phyloP scores from a whole-genome alignment of 2,113 vertebrate species.

The Proterorhinus semilunaris region DNA sequence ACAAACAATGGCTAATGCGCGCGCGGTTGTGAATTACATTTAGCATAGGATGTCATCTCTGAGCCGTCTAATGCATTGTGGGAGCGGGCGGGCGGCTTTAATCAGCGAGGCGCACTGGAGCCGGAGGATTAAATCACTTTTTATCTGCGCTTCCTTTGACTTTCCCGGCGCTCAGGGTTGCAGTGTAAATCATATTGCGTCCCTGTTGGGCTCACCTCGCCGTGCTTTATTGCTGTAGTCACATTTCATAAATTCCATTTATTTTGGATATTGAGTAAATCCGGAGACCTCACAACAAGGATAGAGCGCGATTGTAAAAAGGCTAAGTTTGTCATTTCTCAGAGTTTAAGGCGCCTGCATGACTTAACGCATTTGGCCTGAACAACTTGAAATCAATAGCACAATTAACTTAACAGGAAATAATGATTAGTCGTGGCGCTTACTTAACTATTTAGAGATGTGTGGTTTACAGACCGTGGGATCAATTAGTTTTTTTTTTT shows the following conservation, averaged over 20 bases:
- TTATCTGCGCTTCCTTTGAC: slow-evolving; percentile 70
- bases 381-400: background rate
- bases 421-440: background rate
- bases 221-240: slow-evolving; percentile 65
- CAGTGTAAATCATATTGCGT: slow-evolving; percentile 67
- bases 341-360: background rate
- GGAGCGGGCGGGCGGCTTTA: slow-evolving; percentile 61
- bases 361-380: background rate
- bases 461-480: background rate
- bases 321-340: slow-evolving; percentile 32
- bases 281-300: slow-evolving; percentile 53
- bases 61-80: slow-evolving; percentile 74
- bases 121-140: slow-evolving; percentile 73
- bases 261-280: slow-evolving; percentile 63
- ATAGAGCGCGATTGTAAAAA: slow-evolving; percentile 37
- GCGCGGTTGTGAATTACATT: slow-evolving; percentile 65
- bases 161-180: slow-evolving; percentile 66
- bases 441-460: background rate
- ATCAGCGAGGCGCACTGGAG: slow-evolving; percentile 65
- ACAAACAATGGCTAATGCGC: slow-evolving; percentile 68
- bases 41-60: slow-evolving; percentile 69
- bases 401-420: background rate
- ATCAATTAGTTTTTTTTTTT: too few relatives aligned
- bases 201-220: slow-evolving; percentile 69
- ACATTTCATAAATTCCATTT: slow-evolving; percentile 71